Conservation (phyloP, 2,888 invertebrate genomes). For the Linyphia triangularis region DNA sequence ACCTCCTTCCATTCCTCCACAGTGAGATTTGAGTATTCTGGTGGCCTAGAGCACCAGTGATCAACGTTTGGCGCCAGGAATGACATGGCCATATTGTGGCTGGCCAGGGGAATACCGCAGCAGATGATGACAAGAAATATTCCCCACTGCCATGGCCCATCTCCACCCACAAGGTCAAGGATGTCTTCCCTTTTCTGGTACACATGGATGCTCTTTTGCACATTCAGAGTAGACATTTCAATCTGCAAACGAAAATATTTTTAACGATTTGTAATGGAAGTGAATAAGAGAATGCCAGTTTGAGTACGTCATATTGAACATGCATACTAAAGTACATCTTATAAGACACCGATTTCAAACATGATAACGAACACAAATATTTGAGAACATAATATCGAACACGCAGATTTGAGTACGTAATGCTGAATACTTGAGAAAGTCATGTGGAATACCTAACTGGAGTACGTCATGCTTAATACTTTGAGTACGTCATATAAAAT, state of each 20-base stretch:
- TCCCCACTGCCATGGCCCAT: constrained; percentile 40
- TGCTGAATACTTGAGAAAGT: too few species aligned
- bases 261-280: too few species aligned
- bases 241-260: not conserved
- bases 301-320: too few species aligned
- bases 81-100: constrained; percentile 88
- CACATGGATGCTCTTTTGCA: not conserved
- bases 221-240: not conserved
- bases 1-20: constrained; percentile 41
- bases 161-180: constrained; percentile 36
- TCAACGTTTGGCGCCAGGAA: constrained; percentile 86
- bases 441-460: too few species aligned
- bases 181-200: constrained; percentile 25
- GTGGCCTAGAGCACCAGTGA: constrained; percentile 86
- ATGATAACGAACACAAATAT: too few species aligned
- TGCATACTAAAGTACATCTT: too few species aligned
- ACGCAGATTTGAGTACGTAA: too few species aligned
- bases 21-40: constrained; percentile 70
- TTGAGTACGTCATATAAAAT: too few species aligned
- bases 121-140: constrained; percentile 26
- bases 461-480: too few species aligned
- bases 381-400: too few species aligned
- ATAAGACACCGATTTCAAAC: too few species aligned
- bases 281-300: too few species aligned
- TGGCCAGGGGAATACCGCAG: constrained; percentile 86